Conservation (phyloP, 1,140 invertebrate genomes). For the Atta colombica region DNA sequence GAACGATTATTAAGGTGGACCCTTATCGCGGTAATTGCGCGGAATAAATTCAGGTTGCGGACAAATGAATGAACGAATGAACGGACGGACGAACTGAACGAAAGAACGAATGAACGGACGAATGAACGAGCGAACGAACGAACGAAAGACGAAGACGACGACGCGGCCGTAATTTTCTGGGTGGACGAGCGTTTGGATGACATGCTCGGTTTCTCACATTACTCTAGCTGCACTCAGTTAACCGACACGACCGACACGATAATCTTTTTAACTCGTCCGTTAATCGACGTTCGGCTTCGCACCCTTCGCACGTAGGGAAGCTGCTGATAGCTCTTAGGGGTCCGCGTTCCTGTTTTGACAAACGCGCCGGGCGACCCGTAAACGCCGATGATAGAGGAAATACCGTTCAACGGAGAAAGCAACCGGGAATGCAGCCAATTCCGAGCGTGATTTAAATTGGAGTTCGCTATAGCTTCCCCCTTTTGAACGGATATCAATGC, state of each 20-base stretch:
- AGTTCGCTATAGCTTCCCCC: neutral
- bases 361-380: conserved; percentile 24
- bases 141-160: conserved; percentile 48
- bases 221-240: conserved; percentile 57
- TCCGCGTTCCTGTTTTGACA: conserved; percentile 42
- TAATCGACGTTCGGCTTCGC: conserved; percentile 69
- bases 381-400: conserved; percentile 42
- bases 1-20: conserved; percentile 77
- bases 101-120: conserved; percentile 45
- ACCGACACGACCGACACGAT: conserved; percentile 64
- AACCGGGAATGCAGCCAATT: conserved; percentile 24
- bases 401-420: neutral
- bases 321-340: neutral
- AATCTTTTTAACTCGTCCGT: conserved; percentile 70
- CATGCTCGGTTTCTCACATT: conserved; percentile 32
- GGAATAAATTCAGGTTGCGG: conserved; percentile 76
- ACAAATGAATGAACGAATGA: conserved; percentile 58
- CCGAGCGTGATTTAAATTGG: conserved; percentile 22
- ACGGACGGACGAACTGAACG: conserved; percentile 31
- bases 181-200: conserved; percentile 68
- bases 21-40: conserved; percentile 77
- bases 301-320: conserved; percentile 26
- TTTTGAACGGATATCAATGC: neutral
- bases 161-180: conserved; percentile 74
- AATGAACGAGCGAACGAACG: conserved; percentile 17